phyloP scores from a whole-genome alignment of 2,113 vertebrate genomes.

The Calidris pygmaea region DNA sequence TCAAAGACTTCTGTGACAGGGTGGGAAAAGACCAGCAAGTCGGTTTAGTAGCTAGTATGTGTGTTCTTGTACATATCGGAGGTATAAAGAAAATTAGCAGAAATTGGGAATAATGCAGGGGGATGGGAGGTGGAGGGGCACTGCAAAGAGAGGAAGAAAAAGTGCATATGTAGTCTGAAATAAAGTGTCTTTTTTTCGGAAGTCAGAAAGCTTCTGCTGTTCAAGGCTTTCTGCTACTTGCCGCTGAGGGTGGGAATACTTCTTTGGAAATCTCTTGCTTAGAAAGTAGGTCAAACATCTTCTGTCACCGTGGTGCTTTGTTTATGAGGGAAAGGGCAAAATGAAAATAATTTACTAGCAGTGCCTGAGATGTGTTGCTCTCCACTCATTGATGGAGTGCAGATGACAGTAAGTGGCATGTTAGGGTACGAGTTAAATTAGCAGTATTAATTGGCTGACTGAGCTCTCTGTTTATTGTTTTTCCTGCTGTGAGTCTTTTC shows the following conservation, averaged over 20 bases:
- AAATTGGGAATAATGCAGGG: neutral
- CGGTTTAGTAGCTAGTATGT: neutral
- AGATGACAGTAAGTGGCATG: neutral
- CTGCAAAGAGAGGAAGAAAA: neutral
- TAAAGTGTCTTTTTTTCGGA: neutral
- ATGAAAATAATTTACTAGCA: neutral
- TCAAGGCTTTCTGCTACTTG: neutral
- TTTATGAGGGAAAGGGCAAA: neutral
- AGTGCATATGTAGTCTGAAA: neutral
- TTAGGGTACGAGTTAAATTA: neutral
- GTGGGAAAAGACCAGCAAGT: neutral
- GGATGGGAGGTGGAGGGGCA: accelerated
- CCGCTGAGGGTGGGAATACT: neutral
- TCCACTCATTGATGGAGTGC: neutral
- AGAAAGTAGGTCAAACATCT: neutral
- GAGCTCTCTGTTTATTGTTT: neutral
- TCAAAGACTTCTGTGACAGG: neutral
- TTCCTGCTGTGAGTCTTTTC: neutral
- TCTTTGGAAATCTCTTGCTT: neutral
- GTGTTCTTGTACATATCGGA: neutral
- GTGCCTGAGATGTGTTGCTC: neutral
- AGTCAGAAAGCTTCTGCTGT: neutral
- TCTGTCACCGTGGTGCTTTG: neutral
- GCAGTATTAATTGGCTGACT: conserved; percentile 11
- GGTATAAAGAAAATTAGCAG: neutral